Base-by-base conservation (phyloP, 2,113 vertebrate species). In the Atrichornis clamosus region DNA sequence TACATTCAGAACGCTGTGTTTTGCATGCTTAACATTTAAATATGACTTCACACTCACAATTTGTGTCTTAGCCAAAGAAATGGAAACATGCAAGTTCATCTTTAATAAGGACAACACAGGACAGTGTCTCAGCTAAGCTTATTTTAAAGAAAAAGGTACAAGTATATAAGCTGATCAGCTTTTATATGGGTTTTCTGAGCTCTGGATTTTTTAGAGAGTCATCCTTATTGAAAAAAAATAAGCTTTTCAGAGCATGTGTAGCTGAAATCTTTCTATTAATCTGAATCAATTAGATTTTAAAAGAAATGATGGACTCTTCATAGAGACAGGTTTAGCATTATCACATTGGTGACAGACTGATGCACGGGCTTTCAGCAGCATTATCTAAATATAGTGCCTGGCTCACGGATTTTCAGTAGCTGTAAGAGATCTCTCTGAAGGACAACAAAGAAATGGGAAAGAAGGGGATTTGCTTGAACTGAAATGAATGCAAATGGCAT, bases 401-500 rank as follows among this genome's bases (percentile, higher is more conserved):
- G 78, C 76, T 93, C 93, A 50, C 4, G 78, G 95, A 93, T 96
- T 95, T 97, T 94, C 84, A 82, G 87, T 64, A 95, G 92, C 93
- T 78, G 44, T 49, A 86, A 91, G 90, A 90, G 87, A 95, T 90
- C 84, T 80, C 78, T 93, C 88, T 59, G 65, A 97, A 94, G 87
- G 93, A 90, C 93, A 92, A 93, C 89, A 97, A 95, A 96, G 69
- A 96, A 93, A 95, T 77, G 37, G 72, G 42, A 90, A 95, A 94
- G 78, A 63, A 81, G 81, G 2, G 50, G 88, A 92, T 83, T 89
- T 65, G 70, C 73, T 76, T 85, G 67, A 35, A 52, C 83, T 88
- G 88, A 93, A 92, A 95, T 83, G 86, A 97, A 97, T 98, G 96
- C 97, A 97, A 98, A 98, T 97, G 70, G 89, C 58, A 86, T 95